Conservation (phyloP, 2,797 vertebrate species). For the Anas bernieri region DNA sequence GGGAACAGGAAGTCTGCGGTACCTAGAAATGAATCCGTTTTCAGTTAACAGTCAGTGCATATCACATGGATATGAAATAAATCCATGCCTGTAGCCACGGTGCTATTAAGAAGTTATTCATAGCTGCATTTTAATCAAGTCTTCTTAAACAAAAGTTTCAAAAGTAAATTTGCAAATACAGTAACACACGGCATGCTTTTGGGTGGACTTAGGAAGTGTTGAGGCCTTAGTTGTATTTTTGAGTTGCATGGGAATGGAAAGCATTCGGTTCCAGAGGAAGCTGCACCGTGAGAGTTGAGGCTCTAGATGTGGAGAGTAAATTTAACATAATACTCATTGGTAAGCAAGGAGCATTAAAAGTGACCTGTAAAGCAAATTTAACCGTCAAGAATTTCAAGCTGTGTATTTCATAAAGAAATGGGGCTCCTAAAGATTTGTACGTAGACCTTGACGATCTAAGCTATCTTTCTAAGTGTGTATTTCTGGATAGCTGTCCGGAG, state of each 20-base stretch:
- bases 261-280: background rate
- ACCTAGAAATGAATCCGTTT: conserved; percentile 41
- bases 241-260: background rate
- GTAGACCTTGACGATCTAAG: background rate
- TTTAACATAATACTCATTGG: conserved; percentile 22
- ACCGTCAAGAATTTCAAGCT: conserved; percentile 21
- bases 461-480: background rate
- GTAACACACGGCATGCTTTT: background rate
- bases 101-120: conserved; percentile 9
- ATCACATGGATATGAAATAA: conserved; percentile 16
- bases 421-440: background rate
- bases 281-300: background rate
- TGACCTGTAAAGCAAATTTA: background rate
- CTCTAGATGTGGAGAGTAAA: background rate
- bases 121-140: conserved; percentile 38
- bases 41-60: conserved; percentile 19
- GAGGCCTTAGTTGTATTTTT: background rate
- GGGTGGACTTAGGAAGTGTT: background rate
- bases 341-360: background rate
- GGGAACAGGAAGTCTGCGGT: conserved; percentile 9
- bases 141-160: conserved; percentile 6
- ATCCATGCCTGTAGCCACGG: background rate
- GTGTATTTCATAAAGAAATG: background rate
- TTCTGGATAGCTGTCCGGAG: background rate
- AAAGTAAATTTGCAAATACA: conserved; percentile 20